Evolutionary conservation across 2,797 vertebrate genomes (phyloP), one percentile per base, ranked within the genome.

Genomic region (Sparidentex hasta): DNA sequence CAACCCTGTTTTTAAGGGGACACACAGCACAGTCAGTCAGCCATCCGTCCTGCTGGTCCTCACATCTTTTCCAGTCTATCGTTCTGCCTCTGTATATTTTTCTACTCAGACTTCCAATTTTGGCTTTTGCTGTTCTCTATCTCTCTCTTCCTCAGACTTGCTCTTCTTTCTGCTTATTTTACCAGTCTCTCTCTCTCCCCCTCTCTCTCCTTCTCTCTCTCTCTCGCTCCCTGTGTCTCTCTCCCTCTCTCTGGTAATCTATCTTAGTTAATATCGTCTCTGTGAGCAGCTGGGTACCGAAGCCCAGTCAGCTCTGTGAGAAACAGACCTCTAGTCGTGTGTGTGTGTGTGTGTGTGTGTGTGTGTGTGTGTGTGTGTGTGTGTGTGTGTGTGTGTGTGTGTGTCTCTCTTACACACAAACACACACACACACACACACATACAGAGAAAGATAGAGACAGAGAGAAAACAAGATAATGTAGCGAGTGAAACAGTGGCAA

Each of bases 261-360:
- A 90, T 95, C 94, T 96, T 95, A 91, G 94, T 95, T 95, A 94
- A 93, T 95, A 94, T 94, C 87, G 82, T 89, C 93, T 87, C 90
- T 90, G 90, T 82, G 85, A 94, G 94, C 95, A 95, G 95, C 95
- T 95, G 95, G 93, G 93, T 88, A 88, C 90, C 86, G 20, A 86
- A 88, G 93, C 92, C 86, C 90, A 87, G 91, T 91, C 93, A 89
- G 90, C 92, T 90, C 91, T 76, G 80, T 84, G 76, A 85, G 82
- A 81, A 88, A 85, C 87, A 80, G 85, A 80, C 79, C 76, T 64
- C 83, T 80, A 74, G 23, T 18, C 71, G 66, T 78, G 63, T 79
- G 51, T 62, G 57, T 87, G 81, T 85, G 78, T 64, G 46, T 65
- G 44, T 71, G 76, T 78, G 55, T 65, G 57, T 63, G 69, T 70